These are phyloP conservation scores for Propsilocerus akamusi DNA, from an alignment of 1,140 invertebrate genomes.

Conservation along the genomic window DNA sequence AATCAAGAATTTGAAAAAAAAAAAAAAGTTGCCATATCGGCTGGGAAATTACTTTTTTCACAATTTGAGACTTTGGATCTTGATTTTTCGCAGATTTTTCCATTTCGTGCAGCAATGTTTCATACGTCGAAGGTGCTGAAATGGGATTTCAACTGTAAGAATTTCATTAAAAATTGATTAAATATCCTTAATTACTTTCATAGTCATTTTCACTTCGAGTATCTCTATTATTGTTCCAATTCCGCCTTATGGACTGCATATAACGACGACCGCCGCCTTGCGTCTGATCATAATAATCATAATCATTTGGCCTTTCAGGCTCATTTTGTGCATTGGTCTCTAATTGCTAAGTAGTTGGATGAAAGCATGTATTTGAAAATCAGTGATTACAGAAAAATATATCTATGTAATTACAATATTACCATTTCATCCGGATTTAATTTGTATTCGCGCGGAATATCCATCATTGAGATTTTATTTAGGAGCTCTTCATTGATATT, in stretches of 20 bases:
- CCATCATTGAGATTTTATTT: constrained; percentile 1
- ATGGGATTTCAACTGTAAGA: not conserved
- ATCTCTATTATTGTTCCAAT: constrained; percentile 20
- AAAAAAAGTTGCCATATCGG: not conserved
- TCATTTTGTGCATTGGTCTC: too few relatives aligned
- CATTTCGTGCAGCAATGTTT: not conserved
- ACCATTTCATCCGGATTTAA: not conserved
- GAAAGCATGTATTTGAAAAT: too few relatives aligned
- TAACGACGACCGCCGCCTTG: too few relatives aligned
- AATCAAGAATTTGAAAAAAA: not conserved
- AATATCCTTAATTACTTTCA: constrained; percentile 8
- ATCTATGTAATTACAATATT: not conserved
- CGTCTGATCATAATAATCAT: not conserved
- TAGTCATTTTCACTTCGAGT: constrained; percentile 15
- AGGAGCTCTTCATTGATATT: not conserved
- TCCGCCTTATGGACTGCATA: constrained; percentile 10
- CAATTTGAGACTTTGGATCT: not conserved
- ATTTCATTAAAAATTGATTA: not conserved
- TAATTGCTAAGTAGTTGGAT: too few relatives aligned
- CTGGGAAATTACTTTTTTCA: not conserved
- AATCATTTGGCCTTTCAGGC: not conserved
- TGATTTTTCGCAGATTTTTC: not conserved
- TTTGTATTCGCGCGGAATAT: not conserved
- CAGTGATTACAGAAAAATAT: too few relatives aligned
- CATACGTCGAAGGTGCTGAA: not conserved